Conservation (phyloP, 2,888 invertebrate species). For the Plemyria rubiginata region DNA sequence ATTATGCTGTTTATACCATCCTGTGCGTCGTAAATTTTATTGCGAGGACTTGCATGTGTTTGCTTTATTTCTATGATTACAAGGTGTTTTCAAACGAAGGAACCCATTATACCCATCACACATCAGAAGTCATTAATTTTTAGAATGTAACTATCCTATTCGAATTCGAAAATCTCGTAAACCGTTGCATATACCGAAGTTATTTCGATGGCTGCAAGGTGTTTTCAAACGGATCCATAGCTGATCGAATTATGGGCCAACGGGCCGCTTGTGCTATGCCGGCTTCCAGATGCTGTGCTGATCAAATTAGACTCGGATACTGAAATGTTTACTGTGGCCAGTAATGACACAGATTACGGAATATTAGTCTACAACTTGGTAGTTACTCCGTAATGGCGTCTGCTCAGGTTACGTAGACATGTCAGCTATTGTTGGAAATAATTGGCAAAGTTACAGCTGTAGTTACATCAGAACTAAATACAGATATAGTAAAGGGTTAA, state of each 20-base stretch:
- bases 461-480: background rate
- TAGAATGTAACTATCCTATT: conserved; percentile 13
- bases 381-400: conserved; percentile 2
- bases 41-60: background rate
- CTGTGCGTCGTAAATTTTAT: background rate
- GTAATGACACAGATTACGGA: conserved; percentile 49
- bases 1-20: no score
- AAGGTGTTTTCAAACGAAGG: background rate
- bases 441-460: background rate
- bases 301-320: conserved; percentile 47
- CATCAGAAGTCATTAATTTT: conserved; percentile 3
- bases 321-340: conserved; percentile 51
- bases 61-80: background rate
- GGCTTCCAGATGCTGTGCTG: conserved; percentile 52
- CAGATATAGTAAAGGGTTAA: background rate
- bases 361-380: conserved; percentile 21
- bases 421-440: conserved; percentile 13
- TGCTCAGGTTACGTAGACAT: conserved; percentile 15
- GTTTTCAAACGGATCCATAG: conserved; percentile 43
- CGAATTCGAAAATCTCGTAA: conserved; percentile 24
- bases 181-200: conserved; percentile 25
- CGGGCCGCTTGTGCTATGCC: conserved; percentile 51
- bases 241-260: conserved; percentile 52
- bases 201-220: conserved; percentile 40
- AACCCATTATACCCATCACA: background rate